These are phyloP conservation scores for Cheilosia vernalis DNA, from an alignment of 2,888 invertebrate genomes.

Conservation along the genomic window DNA sequence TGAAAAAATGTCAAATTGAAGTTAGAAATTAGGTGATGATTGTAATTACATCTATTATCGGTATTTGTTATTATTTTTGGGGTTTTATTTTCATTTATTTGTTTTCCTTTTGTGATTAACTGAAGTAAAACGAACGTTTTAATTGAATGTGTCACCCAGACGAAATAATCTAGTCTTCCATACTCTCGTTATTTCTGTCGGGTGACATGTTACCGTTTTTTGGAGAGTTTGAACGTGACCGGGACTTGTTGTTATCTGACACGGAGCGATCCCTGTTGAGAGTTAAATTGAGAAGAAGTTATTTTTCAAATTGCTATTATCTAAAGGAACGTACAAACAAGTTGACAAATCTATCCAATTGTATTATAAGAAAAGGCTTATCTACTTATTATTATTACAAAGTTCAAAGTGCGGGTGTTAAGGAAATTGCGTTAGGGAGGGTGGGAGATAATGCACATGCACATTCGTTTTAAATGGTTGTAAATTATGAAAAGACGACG, in stretches of 20 bases:
- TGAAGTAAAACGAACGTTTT: constrained; percentile 55
- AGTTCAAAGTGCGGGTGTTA: too few relatives aligned
- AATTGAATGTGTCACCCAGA: constrained; percentile 23
- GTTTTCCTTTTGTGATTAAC: constrained; percentile 41
- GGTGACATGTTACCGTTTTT: constrained; percentile 84
- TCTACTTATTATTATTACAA: too few relatives aligned
- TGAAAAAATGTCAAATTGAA: constrained; percentile 68
- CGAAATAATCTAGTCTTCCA: constrained; percentile 82
- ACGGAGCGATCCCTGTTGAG: constrained; percentile 87
- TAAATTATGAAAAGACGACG: too few relatives aligned
- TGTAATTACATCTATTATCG: constrained; percentile 55
- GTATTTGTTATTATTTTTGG: constrained; percentile 7
- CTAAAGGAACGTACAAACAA: too few relatives aligned
- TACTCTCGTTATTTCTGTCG: constrained; percentile 84
- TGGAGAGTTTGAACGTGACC: constrained; percentile 84
- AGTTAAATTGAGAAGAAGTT: neutral
- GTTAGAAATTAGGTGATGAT: constrained; percentile 33
- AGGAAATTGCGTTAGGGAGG: too few relatives aligned
- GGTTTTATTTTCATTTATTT: constrained; percentile 1
- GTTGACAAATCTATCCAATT: too few relatives aligned
- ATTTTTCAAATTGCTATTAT: neutral
- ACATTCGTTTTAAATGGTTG: too few relatives aligned
- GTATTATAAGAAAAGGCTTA: too few relatives aligned
- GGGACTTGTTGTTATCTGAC: constrained; percentile 87
- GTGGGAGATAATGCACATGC: too few relatives aligned